Base-by-base conservation (phyloP, 2,797 vertebrate species). In the Mycteria americana region DNA sequence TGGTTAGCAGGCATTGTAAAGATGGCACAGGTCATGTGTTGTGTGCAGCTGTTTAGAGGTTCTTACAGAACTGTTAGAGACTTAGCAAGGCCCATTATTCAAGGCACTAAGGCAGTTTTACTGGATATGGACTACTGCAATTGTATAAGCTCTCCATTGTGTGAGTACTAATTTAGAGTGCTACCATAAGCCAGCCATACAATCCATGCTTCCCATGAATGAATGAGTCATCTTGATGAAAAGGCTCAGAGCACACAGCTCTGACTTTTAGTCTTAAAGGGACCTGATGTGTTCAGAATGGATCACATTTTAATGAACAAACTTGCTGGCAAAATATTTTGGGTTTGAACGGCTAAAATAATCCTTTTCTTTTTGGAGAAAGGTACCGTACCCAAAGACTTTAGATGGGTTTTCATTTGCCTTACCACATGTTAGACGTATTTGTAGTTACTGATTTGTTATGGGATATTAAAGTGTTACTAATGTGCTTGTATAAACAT, bases 81-180 rank as follows among this genome's bases (percentile, higher is more conserved):
- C 89, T 95, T 96, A 97, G 92, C 93, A 65, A 78, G 90, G 82
- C 86, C 97, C 91, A 95, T 98, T 97, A 95, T 97, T 97, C 96
- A 86, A 62, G 84, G 60, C 91, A 89, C 88, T 95, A 67, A 95
- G 96, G 96, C 95, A 92, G 93, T 95, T 98, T 97, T 96, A 94
- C 95, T 97, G 96, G 96, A 96, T 97, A 97, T 97, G 97, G 97
- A 96, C 95, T 95, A 59, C 94, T 97, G 97, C 95, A 98, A 95
- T 93, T 91, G 59, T 97, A 98, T 96, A 97, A 97, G 94, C 95
- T 97, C 69, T 97, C 93, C 85, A 95, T 97, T 98, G 97, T 98
- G 92, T 92, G 92, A 78, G 88, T 69, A 85, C 96, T 97, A 92
- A 97, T 97, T 97, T 97, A 92, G 94, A 97, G 89, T 70, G 93